phyloP scores from a whole-genome alignment of 2,888 invertebrate genomes.

The Dynastes maya region DNA sequence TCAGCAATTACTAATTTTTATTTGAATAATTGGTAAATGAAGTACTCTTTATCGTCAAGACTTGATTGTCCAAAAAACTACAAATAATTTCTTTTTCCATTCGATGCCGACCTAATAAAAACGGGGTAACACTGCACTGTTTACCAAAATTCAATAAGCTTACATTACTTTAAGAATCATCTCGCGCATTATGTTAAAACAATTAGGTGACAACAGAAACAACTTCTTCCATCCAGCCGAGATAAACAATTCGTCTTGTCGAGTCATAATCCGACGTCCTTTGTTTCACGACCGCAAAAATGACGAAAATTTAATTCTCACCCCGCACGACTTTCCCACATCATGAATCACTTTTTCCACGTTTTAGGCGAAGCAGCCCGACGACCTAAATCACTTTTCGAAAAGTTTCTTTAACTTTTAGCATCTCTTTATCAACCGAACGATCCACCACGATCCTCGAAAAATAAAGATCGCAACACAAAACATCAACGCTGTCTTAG shows the following conservation, averaged over 20 bases:
- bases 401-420: constrained; percentile 26
- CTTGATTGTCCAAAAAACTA: too few relatives aligned
- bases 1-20: too few relatives aligned
- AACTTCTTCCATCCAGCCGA: background rate
- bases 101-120: too few relatives aligned
- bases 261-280: background rate
- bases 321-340: constrained; percentile 17
- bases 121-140: too few relatives aligned
- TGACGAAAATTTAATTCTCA: constrained; percentile 23
- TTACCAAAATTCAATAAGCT: too few relatives aligned
- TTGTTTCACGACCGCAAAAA: background rate
- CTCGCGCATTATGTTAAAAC: background rate
- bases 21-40: too few relatives aligned
- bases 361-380: background rate
- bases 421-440: constrained; percentile 25
- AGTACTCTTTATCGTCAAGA: too few relatives aligned
- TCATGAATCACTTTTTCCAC: constrained; percentile 30
- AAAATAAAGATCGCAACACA: constrained; percentile 31
- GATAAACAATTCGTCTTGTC: constrained; percentile 3
- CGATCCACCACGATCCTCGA: constrained; percentile 4
- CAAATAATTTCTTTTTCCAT: too few relatives aligned
- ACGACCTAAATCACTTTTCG: constrained; percentile 10
- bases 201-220: background rate
- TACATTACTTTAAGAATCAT: background rate
- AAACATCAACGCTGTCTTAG: constrained; percentile 7